Percentiles rank a stretch among this genome's conserved stretches.
These are phyloP conservation scores for Euthynnus affinis DNA, from an alignment of 2,797 vertebrate species.

Conservation along the genomic window DNA sequence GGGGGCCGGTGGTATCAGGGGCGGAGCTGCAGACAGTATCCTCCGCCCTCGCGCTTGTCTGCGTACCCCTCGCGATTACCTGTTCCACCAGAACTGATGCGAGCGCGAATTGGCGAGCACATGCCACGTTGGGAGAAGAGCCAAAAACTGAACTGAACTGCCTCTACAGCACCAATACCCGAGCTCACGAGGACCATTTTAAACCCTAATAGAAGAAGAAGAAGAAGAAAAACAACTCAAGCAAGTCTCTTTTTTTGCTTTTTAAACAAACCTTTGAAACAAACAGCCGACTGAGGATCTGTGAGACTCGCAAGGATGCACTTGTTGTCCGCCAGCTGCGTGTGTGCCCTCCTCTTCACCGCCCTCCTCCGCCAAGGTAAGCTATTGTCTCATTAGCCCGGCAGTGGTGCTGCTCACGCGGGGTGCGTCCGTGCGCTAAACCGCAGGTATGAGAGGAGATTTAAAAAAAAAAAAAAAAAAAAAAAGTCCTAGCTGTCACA, in stretches of 20 bases:
- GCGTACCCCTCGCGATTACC: conserved; percentile 74
- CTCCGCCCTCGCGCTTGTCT: conserved; percentile 59
- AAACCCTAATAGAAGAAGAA: not conserved
- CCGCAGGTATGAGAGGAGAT: conserved; percentile 29
- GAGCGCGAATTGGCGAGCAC: conserved; percentile 66
- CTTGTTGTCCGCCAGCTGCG: conserved; percentile 79
- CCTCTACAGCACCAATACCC: conserved; percentile 13
- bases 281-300: conserved; percentile 48
- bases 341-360: conserved; percentile 58
- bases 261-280: conserved; percentile 19
- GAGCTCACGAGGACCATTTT: conserved; percentile 43
- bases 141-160: conserved; percentile 45
- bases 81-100: conserved; percentile 71
- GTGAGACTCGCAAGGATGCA: conserved; percentile 78
- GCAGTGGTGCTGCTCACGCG: not conserved
- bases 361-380: conserved; percentile 77
- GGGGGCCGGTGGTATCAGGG: conserved; percentile 18
- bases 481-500: conserved; percentile 12
- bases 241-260: conserved; percentile 39
- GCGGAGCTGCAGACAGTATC: conserved; percentile 61
- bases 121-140: conserved; percentile 58
- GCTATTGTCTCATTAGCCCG: conserved; percentile 37
- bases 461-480: no score
- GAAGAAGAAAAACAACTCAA: conserved; percentile 20
- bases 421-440: not conserved